Conservation (phyloP, 2,888 invertebrate genomes). For the Agrenia bidenticulata region DNA sequence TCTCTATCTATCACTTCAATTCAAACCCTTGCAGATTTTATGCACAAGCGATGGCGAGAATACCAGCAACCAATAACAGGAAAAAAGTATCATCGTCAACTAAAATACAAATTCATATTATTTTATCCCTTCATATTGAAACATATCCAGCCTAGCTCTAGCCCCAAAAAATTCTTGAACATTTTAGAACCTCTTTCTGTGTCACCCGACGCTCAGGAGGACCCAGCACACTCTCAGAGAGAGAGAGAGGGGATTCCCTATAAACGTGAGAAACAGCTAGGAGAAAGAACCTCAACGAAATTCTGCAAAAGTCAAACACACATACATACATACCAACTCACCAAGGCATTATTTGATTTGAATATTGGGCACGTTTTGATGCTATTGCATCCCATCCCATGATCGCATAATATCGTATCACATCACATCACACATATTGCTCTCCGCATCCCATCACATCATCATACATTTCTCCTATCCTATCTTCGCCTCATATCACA, state of each 20-base stretch:
- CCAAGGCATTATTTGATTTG: slow-evolving; percentile 36
- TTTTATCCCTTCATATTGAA: too few species aligned
- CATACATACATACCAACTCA: neutral
- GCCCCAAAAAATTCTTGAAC: too few species aligned
- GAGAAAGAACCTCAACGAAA: neutral
- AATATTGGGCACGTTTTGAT: slow-evolving; percentile 39
- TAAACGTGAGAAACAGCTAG: neutral
- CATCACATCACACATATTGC: slow-evolving; percentile 14
- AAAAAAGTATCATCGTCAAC: too few species aligned
- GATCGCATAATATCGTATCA: slow-evolving; percentile 14
- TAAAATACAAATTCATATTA: too few species aligned
- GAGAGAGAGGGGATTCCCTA: neutral
- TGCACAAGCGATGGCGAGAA: neutral
- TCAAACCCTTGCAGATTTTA: neutral
- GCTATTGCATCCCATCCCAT: slow-evolving; percentile 25
- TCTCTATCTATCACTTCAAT: neutral
- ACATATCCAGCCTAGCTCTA: too few species aligned
- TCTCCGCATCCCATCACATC: slow-evolving; percentile 3
- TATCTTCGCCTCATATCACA: slow-evolving; percentile 10
- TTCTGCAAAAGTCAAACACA: slow-evolving; percentile 1
- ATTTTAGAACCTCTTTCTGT: too few species aligned
- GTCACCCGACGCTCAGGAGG: too few species aligned
- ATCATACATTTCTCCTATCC: neutral
- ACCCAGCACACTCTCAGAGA: too few species aligned
- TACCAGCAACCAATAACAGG: neutral